Percentiles rank a stretch among this genome's conserved stretches.
Evolutionary conservation across 2,113 vertebrate species (phyloP).

Genomic region (Gopherus flavomarginatus): DNA sequence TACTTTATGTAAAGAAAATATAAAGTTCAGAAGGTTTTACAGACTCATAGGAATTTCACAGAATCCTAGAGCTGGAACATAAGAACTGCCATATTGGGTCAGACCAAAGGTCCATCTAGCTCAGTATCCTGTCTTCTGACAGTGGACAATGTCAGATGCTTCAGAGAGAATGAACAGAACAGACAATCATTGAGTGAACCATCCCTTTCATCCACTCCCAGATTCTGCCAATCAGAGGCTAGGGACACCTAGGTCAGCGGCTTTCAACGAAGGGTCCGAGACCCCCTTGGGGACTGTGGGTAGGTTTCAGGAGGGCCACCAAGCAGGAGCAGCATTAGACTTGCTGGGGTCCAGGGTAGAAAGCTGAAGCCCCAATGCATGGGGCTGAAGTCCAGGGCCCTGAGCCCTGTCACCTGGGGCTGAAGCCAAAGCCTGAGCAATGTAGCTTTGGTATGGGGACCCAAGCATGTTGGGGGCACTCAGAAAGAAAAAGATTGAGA

Average conservation of each 20-base stretch:
- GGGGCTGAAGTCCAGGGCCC: no score
- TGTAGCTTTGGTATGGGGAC: no score
- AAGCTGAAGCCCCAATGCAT: no score
- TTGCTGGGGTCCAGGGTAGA: no score
- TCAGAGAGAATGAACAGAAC: background rate
- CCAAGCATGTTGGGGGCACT: no score
- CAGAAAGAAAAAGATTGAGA: no score
- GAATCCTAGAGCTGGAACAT: background rate
- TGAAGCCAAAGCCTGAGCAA: no score
- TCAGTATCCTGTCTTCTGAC: background rate
- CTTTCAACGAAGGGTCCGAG: no score
- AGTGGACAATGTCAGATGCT: background rate
- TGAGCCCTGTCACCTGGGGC: no score
- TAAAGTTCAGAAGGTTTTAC: background rate
- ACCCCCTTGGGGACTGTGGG: no score
- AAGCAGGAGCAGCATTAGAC: no score
- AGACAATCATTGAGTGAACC: background rate
- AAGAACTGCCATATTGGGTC: background rate
- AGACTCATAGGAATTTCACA: background rate
- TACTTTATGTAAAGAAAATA: background rate
- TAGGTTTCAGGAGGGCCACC: no score
- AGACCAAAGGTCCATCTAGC: background rate
- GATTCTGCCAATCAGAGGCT: background rate
- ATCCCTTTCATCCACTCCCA: background rate
- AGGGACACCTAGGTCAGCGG: background rate